Evolutionary conservation across 1,140 invertebrate genomes (phyloP).

Genomic region (Apis mellifera): DNA sequence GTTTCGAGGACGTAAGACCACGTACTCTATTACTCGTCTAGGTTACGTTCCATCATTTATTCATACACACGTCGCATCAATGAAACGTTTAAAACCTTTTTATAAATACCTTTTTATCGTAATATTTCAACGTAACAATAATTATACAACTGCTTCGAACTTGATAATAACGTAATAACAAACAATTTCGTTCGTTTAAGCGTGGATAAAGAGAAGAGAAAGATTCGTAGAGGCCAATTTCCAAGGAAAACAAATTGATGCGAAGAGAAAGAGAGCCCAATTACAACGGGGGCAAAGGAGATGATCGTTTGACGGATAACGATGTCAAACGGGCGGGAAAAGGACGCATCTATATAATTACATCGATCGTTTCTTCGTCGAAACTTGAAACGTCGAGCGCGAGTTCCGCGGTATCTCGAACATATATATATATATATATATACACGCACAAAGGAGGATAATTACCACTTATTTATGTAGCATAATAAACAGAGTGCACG

Average conservation of each 20-base stretch:
- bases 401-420: not conserved
- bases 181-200: too few relatives aligned
- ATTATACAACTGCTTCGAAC: too few relatives aligned
- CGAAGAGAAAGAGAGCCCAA: not conserved
- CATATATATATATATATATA: not conserved
- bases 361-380: constrained; percentile 15
- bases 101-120: too few relatives aligned
- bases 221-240: not conserved
- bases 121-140: too few relatives aligned
- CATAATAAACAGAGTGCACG: not conserved
- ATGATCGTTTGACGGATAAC: not conserved
- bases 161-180: too few relatives aligned
- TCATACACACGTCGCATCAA: not conserved
- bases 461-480: not conserved
- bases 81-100: constrained; percentile 39
- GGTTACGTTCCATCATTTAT: constrained; percentile 30
- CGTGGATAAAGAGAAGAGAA: too few relatives aligned
- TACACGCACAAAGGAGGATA: not conserved
- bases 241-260: not conserved
- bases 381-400: not conserved
- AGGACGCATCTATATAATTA: not conserved
- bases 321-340: not conserved
- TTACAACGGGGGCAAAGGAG: not conserved
- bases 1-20: constrained; percentile 51
- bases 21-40: constrained; percentile 46